Conservation (phyloP, 2,888 invertebrate species). For the Cybosia mesomella region DNA sequence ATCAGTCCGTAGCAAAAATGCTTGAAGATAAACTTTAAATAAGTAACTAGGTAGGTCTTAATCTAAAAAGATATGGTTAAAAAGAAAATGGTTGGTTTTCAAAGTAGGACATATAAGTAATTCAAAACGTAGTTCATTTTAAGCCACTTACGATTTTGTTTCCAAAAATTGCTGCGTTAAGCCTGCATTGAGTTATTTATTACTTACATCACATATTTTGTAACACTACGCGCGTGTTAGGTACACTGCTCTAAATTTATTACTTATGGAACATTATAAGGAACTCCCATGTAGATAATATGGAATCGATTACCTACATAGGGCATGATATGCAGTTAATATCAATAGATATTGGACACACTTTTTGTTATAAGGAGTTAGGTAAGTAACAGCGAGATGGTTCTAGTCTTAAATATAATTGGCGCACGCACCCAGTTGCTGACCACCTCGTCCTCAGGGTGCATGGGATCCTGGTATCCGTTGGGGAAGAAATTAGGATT, state of each 20-base stretch:
- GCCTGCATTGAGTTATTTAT: constrained; percentile 66
- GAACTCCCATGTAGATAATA: constrained; percentile 39
- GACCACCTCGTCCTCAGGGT: constrained; percentile 87
- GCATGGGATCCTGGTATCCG: constrained; percentile 84
- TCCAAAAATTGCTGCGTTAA: constrained; percentile 64
- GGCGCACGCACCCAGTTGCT: constrained; percentile 87
- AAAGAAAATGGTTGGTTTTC: neutral
- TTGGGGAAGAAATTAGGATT: constrained; percentile 85
- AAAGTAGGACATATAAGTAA: neutral
- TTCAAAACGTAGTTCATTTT: neutral
- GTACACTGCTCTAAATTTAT: constrained; percentile 71
- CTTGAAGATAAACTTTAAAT: no score
- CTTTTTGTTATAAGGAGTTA: constrained; percentile 33
- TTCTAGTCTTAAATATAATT: constrained; percentile 40
- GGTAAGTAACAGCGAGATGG: constrained; percentile 32
- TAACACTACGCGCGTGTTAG: constrained; percentile 74
- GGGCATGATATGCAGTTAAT: constrained; percentile 37
- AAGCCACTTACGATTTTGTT: constrained; percentile 58
- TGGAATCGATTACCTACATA: constrained; percentile 22
- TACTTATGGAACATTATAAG: constrained; percentile 56
- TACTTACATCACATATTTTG: constrained; percentile 83
- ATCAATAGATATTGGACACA: constrained; percentile 35
- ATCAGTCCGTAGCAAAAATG: neutral
- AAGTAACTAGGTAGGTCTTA: neutral
- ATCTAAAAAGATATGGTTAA: neutral